Evolutionary conservation across 2,797 vertebrate genomes (phyloP).

Genomic region (Fistularia tabacaria): DNA sequence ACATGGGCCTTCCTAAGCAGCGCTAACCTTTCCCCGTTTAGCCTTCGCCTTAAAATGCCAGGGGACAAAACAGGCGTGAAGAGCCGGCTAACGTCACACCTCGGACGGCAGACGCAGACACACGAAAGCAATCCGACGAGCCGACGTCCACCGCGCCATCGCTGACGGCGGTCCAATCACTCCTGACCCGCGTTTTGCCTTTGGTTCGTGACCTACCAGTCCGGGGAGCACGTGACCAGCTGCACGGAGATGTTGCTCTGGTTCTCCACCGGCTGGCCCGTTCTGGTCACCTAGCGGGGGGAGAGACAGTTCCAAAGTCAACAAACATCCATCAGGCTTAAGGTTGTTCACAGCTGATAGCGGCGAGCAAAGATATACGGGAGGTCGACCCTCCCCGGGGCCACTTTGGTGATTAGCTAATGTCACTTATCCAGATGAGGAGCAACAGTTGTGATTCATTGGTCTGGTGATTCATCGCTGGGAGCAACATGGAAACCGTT

Average conservation of each 20-base stretch:
- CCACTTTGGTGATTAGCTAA: constrained; percentile 41
- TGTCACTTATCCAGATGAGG: constrained; percentile 35
- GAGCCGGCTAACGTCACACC: too few species aligned
- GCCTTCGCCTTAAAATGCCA: too few species aligned
- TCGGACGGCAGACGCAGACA: too few species aligned
- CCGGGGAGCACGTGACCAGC: constrained; percentile 85
- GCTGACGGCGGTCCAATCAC: too few species aligned
- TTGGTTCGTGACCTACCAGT: constrained; percentile 73
- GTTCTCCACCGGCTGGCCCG: constrained; percentile 78
- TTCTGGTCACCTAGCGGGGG: constrained; percentile 75
- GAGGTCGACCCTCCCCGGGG: constrained; percentile 10
- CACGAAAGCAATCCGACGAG: background rate
- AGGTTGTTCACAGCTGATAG: constrained; percentile 1
- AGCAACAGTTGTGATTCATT: constrained; percentile 25
- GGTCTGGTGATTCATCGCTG: background rate
- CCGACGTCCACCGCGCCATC: background rate
- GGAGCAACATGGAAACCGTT: too few species aligned
- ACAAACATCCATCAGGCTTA: constrained; percentile 10
- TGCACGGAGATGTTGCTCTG: constrained; percentile 74
- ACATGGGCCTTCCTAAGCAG: too few species aligned
- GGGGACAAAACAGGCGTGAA: too few species aligned
- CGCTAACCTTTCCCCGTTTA: too few species aligned
- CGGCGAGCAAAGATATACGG: constrained; percentile 14
- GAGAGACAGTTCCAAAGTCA: constrained; percentile 21
- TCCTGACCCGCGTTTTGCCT: background rate